These are phyloP conservation scores for Ctenopoma kingsleyae DNA, from an alignment of 2,797 vertebrate species.

Conservation along the genomic window DNA sequence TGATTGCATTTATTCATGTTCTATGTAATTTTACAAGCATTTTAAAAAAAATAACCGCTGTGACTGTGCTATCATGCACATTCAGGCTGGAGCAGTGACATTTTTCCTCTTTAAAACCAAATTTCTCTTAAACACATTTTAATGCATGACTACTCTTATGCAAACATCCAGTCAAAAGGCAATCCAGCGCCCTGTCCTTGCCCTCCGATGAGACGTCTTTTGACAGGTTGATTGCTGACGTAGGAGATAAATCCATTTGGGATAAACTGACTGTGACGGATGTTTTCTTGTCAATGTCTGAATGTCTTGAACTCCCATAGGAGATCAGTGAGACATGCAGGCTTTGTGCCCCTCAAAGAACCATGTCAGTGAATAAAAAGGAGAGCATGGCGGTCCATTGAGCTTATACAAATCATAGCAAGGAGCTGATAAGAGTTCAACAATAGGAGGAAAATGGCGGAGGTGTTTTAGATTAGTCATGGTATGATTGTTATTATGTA, in stretches of 20 bases:
- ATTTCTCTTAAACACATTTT: conserved; percentile 13
- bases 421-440: conserved; percentile 52
- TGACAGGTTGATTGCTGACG: conserved; percentile 45
- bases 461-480: conserved; percentile 44
- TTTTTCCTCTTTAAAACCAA: conserved; percentile 8
- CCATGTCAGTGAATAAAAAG: conserved; percentile 38
- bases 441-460: conserved; percentile 25
- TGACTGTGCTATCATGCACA: neutral
- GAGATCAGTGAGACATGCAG: conserved; percentile 48
- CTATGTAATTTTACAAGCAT: neutral
- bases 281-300: conserved; percentile 34
- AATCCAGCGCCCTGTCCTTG: neutral
- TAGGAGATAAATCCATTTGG: conserved; percentile 36
- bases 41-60: conserved; percentile 28
- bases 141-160: neutral
- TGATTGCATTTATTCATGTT: neutral
- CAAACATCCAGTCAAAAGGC: conserved; percentile 3
- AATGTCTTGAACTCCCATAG: conserved; percentile 34
- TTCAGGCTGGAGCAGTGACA: conserved; percentile 4
- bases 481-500: conserved; percentile 33
- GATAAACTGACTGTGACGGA: conserved; percentile 42
- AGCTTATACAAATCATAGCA: conserved; percentile 53
- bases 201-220: conserved; percentile 2
- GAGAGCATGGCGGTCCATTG: conserved; percentile 37
- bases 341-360: conserved; percentile 58